phyloP scores from a whole-genome alignment of 2,113 vertebrate species.

The Cephalopholis sonnerati region DNA sequence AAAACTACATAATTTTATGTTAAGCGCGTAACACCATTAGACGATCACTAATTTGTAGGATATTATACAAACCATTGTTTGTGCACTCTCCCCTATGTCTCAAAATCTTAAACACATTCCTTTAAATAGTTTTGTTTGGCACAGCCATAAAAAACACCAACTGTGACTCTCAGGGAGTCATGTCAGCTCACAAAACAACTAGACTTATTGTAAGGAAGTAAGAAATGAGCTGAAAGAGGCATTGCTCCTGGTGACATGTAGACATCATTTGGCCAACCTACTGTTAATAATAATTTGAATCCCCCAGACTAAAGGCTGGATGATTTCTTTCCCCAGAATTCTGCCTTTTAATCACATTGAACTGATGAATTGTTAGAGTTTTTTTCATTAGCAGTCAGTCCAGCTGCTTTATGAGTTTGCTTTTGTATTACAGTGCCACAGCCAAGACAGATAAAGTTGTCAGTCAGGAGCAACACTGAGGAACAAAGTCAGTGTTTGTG shows the following conservation, averaged over 20 bases:
- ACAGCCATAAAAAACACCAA: neutral
- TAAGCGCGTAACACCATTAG: no score
- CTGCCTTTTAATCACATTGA: neutral
- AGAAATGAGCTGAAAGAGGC: neutral
- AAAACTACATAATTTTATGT: no score
- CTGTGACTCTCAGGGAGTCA: neutral
- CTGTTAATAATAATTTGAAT: neutral
- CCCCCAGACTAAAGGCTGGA: neutral
- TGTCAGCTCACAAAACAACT: neutral
- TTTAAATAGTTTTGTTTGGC: neutral
- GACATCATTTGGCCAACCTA: neutral
- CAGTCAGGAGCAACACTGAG: neutral
- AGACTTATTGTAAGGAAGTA: constrained; percentile 9
- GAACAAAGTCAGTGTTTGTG: neutral
- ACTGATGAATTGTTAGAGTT: neutral
- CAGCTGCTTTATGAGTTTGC: neutral
- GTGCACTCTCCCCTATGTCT: neutral
- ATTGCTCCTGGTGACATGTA: neutral
- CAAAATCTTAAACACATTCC: neutral
- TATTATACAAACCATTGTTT: no score
- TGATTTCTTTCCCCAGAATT: neutral
- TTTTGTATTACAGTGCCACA: neutral
- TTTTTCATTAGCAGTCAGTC: neutral
- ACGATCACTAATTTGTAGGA: no score
- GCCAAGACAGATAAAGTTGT: neutral